Evolutionary conservation across 2,888 invertebrate species (phyloP), one percentile per base, ranked within the genome.

Genomic region (Andrena hattorfiana): DNA sequence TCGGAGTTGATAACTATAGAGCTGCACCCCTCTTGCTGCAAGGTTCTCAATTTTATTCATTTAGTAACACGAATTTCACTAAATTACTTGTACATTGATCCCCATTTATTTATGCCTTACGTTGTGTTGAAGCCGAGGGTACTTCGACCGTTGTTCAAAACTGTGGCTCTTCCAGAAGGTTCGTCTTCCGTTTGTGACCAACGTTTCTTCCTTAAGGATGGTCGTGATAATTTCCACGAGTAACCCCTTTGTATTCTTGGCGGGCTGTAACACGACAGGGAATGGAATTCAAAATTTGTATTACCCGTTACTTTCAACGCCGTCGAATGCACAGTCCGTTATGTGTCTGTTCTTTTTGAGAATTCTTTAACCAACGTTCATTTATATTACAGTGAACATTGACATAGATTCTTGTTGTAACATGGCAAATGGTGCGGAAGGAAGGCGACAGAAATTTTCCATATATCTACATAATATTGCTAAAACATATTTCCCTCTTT

Each of bases 211-310:
- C 96, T 95, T 81, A 98, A 95, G 93, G 98, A 97, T 70, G 97
- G 96, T 80, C 96, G 95, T 23, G 96, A 96, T 87, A 97, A 94
- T 89, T 97, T 96, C 96, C 97, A 97, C 83, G 97, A 97, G 90
- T 97, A 96, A 26, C 96, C 96, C 89, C 97, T 94, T 87, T 96
- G 96, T 30, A 96, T 95, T 89, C 95, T 94, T 76, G 92, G 91
- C 48, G 93, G 91, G 77, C 93, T 93, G 68, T 1, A 64, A 60
- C 8, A 28, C 68, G 8, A 30, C 0, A 3, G 1, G 28, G 35
- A 16, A 30, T 56, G 20, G 5, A 35, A 28, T 73, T 23, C 6
- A 16, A 42, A n/a, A n/a, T 68, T 10, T 10, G 10, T 59, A 42
- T 42, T 10, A 42, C 35, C 35, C 35, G 35, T 42, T 42, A 42